Evolutionary conservation across 2,113 vertebrate species (phyloP), one percentile per base, ranked within the genome.

Genomic region (Picathartes gymnocephalus): DNA sequence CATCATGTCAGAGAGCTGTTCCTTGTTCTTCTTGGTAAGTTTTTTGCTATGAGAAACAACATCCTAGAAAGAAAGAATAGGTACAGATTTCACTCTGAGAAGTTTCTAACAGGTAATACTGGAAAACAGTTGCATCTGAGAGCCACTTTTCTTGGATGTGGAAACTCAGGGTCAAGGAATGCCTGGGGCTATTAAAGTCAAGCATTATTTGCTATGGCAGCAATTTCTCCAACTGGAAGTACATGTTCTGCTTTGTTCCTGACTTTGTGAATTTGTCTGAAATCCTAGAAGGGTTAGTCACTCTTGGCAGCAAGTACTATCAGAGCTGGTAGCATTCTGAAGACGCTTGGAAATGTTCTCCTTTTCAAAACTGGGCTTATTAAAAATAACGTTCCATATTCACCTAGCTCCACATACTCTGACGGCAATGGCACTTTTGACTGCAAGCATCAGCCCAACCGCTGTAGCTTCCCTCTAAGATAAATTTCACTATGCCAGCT

Each of bases 1-100:
- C 99, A 99, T 99, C 98, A 99, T 99, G 94, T 99, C 98, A 42
- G 99, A 99, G 25, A 99, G 97, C 91, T 99, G 99, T 16, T 98
- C 98, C 97, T 99, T 99, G 95, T 99, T 99, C 97, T 99, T 99
- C 96, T 99, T 99, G 58, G 99, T 99, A 93, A 99, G 98, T 91
- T 99, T 99, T 96, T 99, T 99, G 97, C 99, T 99, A 94, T 99
- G 99, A 62, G 99, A 99, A 81, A 99, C 99, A 80, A 99, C 99
- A 91, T 99, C 99, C 99, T 99, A 69, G 14, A 93, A 97, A 90
- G 60, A 89, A 81, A 73, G 22, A 86, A 80, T 1, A 86, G 62
- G 62, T 35, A 74, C 9, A 83, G 39, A 65, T 90, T 86, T 45
- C 71, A 58, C 42, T 58, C 48, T 19, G 35, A 71, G n/a, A 60